Conservation (phyloP, 2,888 invertebrate species). For the Autographa gamma region DNA sequence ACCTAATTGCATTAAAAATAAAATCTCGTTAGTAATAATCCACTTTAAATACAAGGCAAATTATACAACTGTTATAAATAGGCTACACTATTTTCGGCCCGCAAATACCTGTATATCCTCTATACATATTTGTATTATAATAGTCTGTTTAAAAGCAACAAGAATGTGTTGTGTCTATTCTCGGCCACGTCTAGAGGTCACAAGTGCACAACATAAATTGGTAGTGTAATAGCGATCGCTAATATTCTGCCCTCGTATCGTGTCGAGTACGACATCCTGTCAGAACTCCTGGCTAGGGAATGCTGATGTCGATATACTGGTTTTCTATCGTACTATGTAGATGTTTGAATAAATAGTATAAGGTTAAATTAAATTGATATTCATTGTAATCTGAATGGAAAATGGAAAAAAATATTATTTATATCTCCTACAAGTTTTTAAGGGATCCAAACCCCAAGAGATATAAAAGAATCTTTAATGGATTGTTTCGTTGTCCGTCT, state of each 20-base stretch:
- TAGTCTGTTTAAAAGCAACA: constrained; percentile 37
- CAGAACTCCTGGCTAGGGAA: constrained; percentile 73
- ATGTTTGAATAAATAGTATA: constrained; percentile 10
- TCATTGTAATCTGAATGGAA: not conserved
- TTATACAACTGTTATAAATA: constrained; percentile 37
- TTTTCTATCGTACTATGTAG: constrained; percentile 39
- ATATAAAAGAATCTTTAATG: not conserved
- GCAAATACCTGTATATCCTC: constrained; percentile 22
- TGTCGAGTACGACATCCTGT: constrained; percentile 78
- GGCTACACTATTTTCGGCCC: constrained; percentile 31
- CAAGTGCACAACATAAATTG: constrained; percentile 67
- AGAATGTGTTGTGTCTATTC: constrained; percentile 45
- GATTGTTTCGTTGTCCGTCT: not conserved
- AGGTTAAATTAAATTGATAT: not conserved
- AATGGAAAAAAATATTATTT: no score
- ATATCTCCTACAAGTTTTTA: no score
- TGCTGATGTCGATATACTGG: constrained; percentile 54
- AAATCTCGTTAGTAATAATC: constrained; percentile 21
- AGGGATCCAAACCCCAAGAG: no score
- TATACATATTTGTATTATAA: constrained; percentile 33
- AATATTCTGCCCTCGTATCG: constrained; percentile 79
- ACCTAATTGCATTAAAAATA: constrained; percentile 19
- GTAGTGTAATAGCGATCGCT: constrained; percentile 61
- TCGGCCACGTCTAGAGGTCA: constrained; percentile 57
- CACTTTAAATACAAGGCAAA: constrained; percentile 24